Base-by-base conservation (phyloP, 2,888 invertebrate genomes). In the Nephrotoma appendiculata region DNA sequence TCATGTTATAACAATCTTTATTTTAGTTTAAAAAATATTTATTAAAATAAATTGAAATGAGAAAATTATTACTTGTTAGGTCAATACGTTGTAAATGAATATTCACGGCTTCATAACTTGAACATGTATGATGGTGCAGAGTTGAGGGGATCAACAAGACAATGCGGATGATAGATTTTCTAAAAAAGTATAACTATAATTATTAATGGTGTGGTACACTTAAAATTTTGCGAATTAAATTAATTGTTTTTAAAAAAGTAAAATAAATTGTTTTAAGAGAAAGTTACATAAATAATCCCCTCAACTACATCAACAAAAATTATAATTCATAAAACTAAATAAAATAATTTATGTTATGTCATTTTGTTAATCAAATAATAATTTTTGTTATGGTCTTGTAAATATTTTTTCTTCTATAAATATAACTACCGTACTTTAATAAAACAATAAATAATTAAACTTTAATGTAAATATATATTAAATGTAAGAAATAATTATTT, bases 111-210 rank as follows among this genome's bases (percentile, higher is more conserved):
- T 89, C 94, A 95, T 92, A 95, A 95, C 92, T 92, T 95, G 90
- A 95, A 95, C 93, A 94, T 95, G 92, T 95, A 95, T 93, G 95
- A 95, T 91, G 95, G 95, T 88, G 94, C 93, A 90, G 95, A 95
- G 92, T 93, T 95, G 88, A 93, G 95, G 92, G 95, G 95, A 92
- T 94, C 95, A 90, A 95, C 95, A 91, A 94, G 95, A 93, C 95
- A 95, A 94, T 95, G 95, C 94, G 95, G 95, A 95, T 95, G 95
- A 95, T 95, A 94, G 95, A 89, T 93, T 89, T 89, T 86, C 15
- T 87, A 87, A 86, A 57, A 15, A 83, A 15, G 5, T 42, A 15
- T 45, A 42, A 5, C 45, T n/a, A 52, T 41, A 42, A 83, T 86
- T 12, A n/a, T 11, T 43, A 83, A 86, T 44, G 41, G 12, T 86